A percentile compares a stretch with the other conserved stretches of the same genome.
Evolutionary conservation across 1,140 invertebrate species (phyloP).

Genomic region (Drosophila pectinifera): DNA sequence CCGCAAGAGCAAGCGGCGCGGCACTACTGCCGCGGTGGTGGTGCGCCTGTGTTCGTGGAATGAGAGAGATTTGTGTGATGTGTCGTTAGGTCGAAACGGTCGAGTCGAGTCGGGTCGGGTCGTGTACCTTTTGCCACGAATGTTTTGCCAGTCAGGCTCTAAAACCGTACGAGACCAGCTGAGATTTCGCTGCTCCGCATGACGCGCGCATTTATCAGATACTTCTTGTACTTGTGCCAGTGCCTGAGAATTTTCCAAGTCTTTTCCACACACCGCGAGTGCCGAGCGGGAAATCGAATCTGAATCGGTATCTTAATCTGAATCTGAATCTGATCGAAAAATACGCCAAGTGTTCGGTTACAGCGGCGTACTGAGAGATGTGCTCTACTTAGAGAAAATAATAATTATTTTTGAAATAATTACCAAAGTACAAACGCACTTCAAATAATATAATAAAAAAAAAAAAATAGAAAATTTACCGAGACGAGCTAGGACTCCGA

Average conservation of each 20-base stretch:
- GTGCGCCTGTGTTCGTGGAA: constrained; percentile 63
- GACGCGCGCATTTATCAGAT: constrained; percentile 72
- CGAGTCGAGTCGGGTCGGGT: constrained; percentile 85
- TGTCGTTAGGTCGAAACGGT: constrained; percentile 85
- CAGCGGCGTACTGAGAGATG: constrained; percentile 21
- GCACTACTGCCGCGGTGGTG: constrained; percentile 27
- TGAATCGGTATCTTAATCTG: constrained; percentile 19
- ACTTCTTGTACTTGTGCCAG: constrained; percentile 34
- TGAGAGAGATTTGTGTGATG: constrained; percentile 85
- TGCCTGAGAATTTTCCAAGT: constrained; percentile 52
- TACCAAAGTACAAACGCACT: constrained; percentile 27
- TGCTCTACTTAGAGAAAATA: constrained; percentile 22
- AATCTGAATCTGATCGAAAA: constrained; percentile 26
- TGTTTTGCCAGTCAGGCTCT: constrained; percentile 85
- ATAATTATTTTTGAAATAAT: constrained; percentile 31
- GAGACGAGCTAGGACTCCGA: constrained; percentile 33
- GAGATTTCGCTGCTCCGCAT: constrained; percentile 84
- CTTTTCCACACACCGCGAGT: constrained; percentile 44
- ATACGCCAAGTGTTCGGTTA: constrained; percentile 40
- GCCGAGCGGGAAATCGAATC: constrained; percentile 41
- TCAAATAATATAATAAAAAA: constrained; percentile 6
- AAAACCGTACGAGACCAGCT: constrained; percentile 85
- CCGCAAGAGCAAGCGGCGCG: constrained; percentile 36
- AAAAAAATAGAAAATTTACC: not conserved
- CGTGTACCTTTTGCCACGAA: constrained; percentile 86